Conservation (phyloP, 2,113 vertebrate species). For the Saccopteryx bilineata region DNA sequence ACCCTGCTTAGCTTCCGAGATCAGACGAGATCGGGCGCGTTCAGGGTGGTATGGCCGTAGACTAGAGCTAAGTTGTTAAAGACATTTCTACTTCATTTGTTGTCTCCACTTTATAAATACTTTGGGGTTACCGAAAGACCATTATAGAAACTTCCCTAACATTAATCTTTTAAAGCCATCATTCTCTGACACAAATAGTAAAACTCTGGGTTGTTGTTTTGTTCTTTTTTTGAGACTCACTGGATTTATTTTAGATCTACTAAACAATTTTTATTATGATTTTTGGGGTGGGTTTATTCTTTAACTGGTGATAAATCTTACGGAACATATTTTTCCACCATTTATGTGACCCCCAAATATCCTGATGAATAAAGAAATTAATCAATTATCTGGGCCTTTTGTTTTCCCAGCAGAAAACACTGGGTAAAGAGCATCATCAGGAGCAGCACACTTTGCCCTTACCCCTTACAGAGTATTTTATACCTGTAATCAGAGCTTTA, state of each 20-base stretch:
- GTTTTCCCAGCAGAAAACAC: neutral
- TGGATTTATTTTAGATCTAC: slow-evolving; percentile 45
- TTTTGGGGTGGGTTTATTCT: neutral
- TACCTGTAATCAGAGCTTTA: slow-evolving; percentile 19
- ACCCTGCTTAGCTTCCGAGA: no score
- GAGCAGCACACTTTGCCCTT: neutral
- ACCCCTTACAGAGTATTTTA: neutral
- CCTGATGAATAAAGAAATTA: slow-evolving; percentile 46
- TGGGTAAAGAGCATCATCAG: neutral
- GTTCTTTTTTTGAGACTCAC: neutral
- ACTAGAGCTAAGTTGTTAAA: slow-evolving; percentile 44
- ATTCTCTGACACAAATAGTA: slow-evolving; percentile 40
- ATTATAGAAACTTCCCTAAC: neutral
- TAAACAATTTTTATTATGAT: slow-evolving; percentile 37
- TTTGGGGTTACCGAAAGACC: neutral
- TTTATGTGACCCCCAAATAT: neutral
- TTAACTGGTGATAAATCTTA: slow-evolving; percentile 53
- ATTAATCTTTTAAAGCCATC: slow-evolving; percentile 55
- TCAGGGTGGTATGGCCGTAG: no score
- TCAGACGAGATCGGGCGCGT: no score
- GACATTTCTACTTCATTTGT: neutral
- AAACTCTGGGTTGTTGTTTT: neutral
- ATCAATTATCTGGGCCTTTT: slow-evolving; percentile 16
- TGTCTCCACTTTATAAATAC: slow-evolving; percentile 30
- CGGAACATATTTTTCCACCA: neutral